Evolutionary conservation across 2,888 invertebrate species (phyloP), one percentile per base, ranked within the genome.

Genomic region (Argyra leucocephala): DNA sequence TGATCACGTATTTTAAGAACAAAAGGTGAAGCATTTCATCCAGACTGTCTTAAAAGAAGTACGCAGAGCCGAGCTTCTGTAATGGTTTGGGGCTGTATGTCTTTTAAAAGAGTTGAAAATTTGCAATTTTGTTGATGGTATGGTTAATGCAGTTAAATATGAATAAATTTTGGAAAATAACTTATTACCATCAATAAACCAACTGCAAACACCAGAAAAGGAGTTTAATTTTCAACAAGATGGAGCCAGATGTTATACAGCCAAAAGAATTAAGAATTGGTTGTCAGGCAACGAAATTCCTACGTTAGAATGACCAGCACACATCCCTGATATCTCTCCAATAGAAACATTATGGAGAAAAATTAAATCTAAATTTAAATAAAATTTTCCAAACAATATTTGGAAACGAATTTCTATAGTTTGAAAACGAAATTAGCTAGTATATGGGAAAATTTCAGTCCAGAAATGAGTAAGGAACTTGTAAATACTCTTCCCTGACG

Each of bases 71-170:
- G 67, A 15, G 64, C 63, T 62, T 67, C 66, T 63, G 37, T 60
- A 24, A 67, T 69, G 67, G 65, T 69, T 31, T 66, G 66, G 67
- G 66, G 62, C n/a, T 68, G 57, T 48, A 66, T 69, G 63, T 69
- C 67, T 61, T 64, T 64, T 65, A 65, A 63, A 65, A 61, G 62
- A 22, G 61, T 66, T 31, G 64, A 66, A 62, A 31, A 66, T 31
- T 62, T 68, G 57, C 65, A n/a, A 66, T 31, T 68, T 67, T 60
- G 59, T 69, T 63, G 62, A 68, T 15, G 65, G 67, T 22, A 63
- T 22, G 5, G 63, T 66, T 18, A 67, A 68, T 37, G 67, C 68
- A 48, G 58, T 63, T 61, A 65, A 65, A 65, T 68, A 68, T 31
- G 22, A 64, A 18, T 63, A 65, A 5, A 68, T 66, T 36, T 48